These are phyloP conservation scores for Lepus americanus DNA, from an alignment of 2,113 vertebrate genomes.

Conservation along the genomic window DNA sequence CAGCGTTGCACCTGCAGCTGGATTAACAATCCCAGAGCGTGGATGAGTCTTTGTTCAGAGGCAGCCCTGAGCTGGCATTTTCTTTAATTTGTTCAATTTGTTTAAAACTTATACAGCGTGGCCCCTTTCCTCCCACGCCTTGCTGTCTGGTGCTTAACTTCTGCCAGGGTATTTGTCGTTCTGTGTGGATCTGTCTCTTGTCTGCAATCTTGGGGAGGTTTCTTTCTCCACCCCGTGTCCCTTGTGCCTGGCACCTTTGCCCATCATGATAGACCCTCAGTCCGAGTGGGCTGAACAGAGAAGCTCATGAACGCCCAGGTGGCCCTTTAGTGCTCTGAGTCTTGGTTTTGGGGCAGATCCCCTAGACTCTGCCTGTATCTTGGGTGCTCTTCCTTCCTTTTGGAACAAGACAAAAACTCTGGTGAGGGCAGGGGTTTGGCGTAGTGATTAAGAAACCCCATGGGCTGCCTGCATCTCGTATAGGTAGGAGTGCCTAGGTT, in stretches of 20 bases:
- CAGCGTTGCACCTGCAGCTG: not conserved
- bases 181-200: not conserved
- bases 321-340: not conserved
- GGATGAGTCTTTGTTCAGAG: not conserved
- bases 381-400: not conserved
- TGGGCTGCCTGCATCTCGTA: too few relatives aligned
- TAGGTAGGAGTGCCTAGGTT: too few relatives aligned
- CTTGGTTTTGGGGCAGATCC: not conserved
- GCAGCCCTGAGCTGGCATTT: not conserved
- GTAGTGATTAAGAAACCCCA: too few relatives aligned
- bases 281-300: not conserved
- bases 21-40: not conserved
- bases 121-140: not conserved
- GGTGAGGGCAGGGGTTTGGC: too few relatives aligned
- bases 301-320: accelerated
- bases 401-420: not conserved
- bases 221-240: not conserved
- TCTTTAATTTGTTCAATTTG: not conserved
- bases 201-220: not conserved
- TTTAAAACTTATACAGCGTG: not conserved
- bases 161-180: accelerated
- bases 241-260: not conserved
- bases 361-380: too few relatives aligned
- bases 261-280: not conserved
- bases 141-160: not conserved